Evolutionary conservation across 2,797 vertebrate genomes (phyloP), one percentile per base, ranked within the genome.

Genomic region (Rhinoraja longicauda): DNA sequence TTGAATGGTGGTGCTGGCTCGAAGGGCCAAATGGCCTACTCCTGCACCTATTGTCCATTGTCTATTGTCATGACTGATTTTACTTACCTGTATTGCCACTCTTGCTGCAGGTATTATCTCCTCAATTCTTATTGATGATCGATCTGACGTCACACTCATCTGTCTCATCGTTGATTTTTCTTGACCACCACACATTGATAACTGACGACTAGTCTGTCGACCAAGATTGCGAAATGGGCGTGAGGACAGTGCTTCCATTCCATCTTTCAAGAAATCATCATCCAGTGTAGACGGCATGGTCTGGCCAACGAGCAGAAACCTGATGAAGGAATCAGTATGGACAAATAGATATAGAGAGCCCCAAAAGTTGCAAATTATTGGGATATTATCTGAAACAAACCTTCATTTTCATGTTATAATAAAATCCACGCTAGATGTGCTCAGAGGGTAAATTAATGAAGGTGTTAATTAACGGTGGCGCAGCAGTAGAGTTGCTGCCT

Each of bases 71-170:
- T n/a, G n/a, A n/a, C 24, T 59, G 12, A 29, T 8, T 92, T 79
- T 45, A 93, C 94, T 93, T 94, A 99, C 99, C 95, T 99, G 99
- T 95, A 99, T 99, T 93, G 99, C 99, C 0, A 99, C 99, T 92
- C 99, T 97, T 26, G 99, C 99, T 26, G 99, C 99, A 32, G 99
- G 99, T 94, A 99, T 98, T 94, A 99, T 99, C 94, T 99, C 99
- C 94, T 99, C 99, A 0, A 99, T 98, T 93, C 99, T 96, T 93
- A 99, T 99, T 93, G 99, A 99, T 64, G 99, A 99, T 94, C 99
- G 97, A 93, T 99, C 99, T 1, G 99, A 99, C 26, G 90, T 92
- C 94, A 99, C 96, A 0, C 98, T 99, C 95, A 99, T 96, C 95
- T 99, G 99, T 9, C 98, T 96, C 96, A 99, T 98, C 75, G 98